Evolutionary conservation across 2,797 vertebrate genomes (phyloP).

Genomic region (Muscicapa comitata): DNA sequence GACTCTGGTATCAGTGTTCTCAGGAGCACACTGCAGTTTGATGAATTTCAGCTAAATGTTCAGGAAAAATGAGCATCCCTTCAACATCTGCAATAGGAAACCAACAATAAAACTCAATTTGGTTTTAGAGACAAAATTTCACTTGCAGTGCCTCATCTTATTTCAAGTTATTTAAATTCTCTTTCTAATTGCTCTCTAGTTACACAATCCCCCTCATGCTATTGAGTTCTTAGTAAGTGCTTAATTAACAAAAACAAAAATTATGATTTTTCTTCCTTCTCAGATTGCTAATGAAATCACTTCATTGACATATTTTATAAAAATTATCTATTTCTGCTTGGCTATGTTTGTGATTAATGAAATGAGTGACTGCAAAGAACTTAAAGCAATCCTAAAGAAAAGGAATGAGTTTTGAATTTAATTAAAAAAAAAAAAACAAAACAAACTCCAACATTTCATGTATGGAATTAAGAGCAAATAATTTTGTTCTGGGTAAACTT

Average conservation of each 20-base stretch:
- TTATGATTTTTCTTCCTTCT: background rate
- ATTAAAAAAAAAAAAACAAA: background rate
- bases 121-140: conserved; percentile 29
- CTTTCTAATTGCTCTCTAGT: conserved; percentile 34
- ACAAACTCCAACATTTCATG: background rate
- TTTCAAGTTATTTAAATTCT: conserved; percentile 12
- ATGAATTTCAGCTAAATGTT: background rate
- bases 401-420: background rate
- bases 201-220: background rate
- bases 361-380: background rate
- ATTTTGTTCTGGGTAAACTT: background rate
- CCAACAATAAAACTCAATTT: background rate
- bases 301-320: conserved; percentile 30
- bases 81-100: background rate
- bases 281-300: background rate
- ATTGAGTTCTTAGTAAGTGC: conserved; percentile 10
- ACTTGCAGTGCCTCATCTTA: background rate
- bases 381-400: background rate
- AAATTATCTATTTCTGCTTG: conserved; percentile 5
- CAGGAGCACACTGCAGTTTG: background rate
- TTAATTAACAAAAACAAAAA: conserved; percentile 48
- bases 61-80: background rate
- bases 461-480: background rate
- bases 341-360: background rate
- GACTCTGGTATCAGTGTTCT: background rate